Percentiles rank a stretch among this genome's conserved stretches.
Evolutionary conservation across 2,797 vertebrate genomes (phyloP).

Genomic region (Spinibarbus caldwelli): DNA sequence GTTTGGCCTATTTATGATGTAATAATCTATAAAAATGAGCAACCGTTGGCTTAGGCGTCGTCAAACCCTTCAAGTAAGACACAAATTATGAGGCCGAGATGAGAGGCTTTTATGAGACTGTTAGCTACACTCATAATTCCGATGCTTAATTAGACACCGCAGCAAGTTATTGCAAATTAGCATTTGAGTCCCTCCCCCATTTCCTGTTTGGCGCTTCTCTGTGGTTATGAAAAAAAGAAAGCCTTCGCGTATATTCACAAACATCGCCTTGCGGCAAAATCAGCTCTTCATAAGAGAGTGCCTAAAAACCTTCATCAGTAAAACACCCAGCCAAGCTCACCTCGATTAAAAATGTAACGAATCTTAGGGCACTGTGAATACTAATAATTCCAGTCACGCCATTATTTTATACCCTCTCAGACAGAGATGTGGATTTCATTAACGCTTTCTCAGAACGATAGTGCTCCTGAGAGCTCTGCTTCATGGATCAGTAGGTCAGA

Average conservation of each 20-base stretch:
- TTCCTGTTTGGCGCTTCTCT: constrained; percentile 69
- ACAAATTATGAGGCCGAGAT: constrained; percentile 45
- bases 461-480: constrained; percentile 69
- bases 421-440: constrained; percentile 81
- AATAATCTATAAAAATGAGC: constrained; percentile 59
- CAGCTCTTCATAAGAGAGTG: constrained; percentile 75
- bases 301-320: constrained; percentile 73
- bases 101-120: constrained; percentile 59
- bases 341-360: constrained; percentile 82
- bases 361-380: constrained; percentile 78
- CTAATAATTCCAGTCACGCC: constrained; percentile 77
- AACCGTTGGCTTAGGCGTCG: background rate
- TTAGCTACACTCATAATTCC: constrained; percentile 57
- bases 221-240: constrained; percentile 68
- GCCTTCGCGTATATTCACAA: constrained; percentile 62
- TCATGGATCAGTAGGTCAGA: constrained; percentile 73
- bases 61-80: constrained; percentile 4
- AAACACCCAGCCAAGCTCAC: constrained; percentile 74
- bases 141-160: constrained; percentile 54
- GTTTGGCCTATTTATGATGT: constrained; percentile 63
- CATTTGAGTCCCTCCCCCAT: constrained; percentile 27
- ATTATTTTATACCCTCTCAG: constrained; percentile 76
- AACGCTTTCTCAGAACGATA: constrained; percentile 72
- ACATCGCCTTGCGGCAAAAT: constrained; percentile 63
- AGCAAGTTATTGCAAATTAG: constrained; percentile 50